Conservation (phyloP, 2,888 invertebrate species). For the Plagodis dolabraria region DNA sequence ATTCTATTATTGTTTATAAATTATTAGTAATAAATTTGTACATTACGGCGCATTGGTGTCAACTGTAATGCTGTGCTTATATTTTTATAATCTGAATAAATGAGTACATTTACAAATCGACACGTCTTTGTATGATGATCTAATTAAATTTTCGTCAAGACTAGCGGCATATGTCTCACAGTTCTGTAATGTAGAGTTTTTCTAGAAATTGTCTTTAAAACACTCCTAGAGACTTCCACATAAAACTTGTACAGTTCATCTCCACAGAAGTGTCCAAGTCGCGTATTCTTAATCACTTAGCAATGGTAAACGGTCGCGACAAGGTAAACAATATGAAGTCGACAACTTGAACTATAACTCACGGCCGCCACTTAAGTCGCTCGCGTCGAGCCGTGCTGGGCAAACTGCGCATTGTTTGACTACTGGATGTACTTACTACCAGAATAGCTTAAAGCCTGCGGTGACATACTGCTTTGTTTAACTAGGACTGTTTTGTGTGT, state of each 20-base stretch:
- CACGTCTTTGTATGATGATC: too few relatives aligned
- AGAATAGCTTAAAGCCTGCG: not conserved
- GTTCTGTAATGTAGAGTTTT: too few relatives aligned
- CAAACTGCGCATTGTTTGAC: slow-evolving; percentile 71
- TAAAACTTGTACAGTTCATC: slow-evolving; percentile 42
- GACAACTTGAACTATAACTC: slow-evolving; percentile 81
- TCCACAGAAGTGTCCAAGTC: slow-evolving; percentile 44
- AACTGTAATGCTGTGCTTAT: too few relatives aligned
- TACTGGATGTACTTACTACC: slow-evolving; percentile 14
- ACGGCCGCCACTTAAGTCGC: slow-evolving; percentile 57
- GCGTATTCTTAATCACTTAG: slow-evolving; percentile 84
- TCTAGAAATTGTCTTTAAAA: too few relatives aligned
- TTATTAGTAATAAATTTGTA: too few relatives aligned
- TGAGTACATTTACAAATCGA: too few relatives aligned
- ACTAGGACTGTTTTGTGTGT: slow-evolving; percentile 30
- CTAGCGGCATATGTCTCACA: too few relatives aligned
- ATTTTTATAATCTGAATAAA: too few relatives aligned
- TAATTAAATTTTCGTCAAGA: too few relatives aligned
- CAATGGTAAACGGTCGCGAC: slow-evolving; percentile 79
- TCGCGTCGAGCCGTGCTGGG: slow-evolving; percentile 42
- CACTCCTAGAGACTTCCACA: too few relatives aligned
- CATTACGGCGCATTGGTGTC: too few relatives aligned
- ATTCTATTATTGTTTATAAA: too few relatives aligned
- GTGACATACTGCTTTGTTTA: slow-evolving; percentile 40
- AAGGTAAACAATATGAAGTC: slow-evolving; percentile 84